Base-by-base conservation (phyloP, 2,113 vertebrate genomes). In the Epinephelus lanceolatus region DNA sequence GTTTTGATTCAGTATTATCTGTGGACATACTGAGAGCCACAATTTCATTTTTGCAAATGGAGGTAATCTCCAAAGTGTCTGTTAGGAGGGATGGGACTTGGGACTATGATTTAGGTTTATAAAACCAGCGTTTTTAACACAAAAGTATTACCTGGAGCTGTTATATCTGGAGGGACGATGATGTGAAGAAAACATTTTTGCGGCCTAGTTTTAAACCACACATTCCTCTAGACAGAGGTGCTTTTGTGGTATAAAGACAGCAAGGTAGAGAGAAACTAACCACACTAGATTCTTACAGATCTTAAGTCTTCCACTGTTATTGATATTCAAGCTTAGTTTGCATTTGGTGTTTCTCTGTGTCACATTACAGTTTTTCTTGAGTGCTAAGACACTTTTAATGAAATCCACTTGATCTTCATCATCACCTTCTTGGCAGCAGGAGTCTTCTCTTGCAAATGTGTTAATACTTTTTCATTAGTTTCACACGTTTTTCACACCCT, bases 1-100 rank as follows among this genome's bases (percentile, higher is more conserved):
- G 33, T 70, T 82, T 83, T 61, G 51, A 72, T 30, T 74, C 15
- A 49, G 19, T 62, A 37, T 56, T 45, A 47, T 76, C 52, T 47
- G n/a, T 2, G 10, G 45, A 51, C 17, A 45, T 11, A 52, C 18
- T 55, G 33, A 51, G 55, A 7, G 52, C 33, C n/a, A 61, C n/a
- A 62, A 51, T 62, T 61, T 30, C 1, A n/a, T 62, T 63, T 71
- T 37, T 53, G 33, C 15, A 76, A 75, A 70, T 42, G 42, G 25
- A n/a, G 49, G 30, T 18, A 56, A 67, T 72, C 52, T 65, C 40
- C 15, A 21, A 23, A 57, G 42, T 23, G 17, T 51, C n/a, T 25
- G 37, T 85, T 4, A 17, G 10, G 72, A 49, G 10, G 4, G 14
- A 53, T 69, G 47, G 19, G 40, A 42, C 37, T 49, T 76, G 42